Conservation (phyloP, 1,140 invertebrate species). For the Coptotermes formosanus region DNA sequence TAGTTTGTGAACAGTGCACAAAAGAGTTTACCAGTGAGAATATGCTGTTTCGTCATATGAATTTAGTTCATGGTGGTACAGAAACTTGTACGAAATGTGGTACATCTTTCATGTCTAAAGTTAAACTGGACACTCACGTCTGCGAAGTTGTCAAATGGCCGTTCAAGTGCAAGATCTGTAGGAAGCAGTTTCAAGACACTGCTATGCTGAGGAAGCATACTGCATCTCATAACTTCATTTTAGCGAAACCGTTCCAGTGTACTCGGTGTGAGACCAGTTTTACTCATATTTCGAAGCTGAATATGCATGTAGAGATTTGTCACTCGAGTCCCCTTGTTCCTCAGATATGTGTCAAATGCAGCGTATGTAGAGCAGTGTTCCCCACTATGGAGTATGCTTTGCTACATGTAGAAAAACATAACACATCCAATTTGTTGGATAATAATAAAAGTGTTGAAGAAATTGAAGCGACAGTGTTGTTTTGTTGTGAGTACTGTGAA, state of each 20-base stretch:
- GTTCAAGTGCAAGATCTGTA: slow-evolving; percentile 5
- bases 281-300: background rate
- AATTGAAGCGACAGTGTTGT: slow-evolving; percentile 41
- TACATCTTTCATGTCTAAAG: background rate
- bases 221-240: background rate
- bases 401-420: background rate
- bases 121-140: background rate
- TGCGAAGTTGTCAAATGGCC: background rate
- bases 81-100: background rate
- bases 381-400: background rate
- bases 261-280: background rate
- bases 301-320: background rate
- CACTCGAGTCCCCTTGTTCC: background rate
- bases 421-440: background rate
- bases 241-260: slow-evolving; percentile 21
- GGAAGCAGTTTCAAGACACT: background rate
- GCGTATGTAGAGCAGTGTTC: slow-evolving; percentile 4
- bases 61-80: background rate
- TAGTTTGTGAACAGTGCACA: background rate
- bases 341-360: slow-evolving; percentile 17
- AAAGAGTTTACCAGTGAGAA: background rate
- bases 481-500: slow-evolving; percentile 61
- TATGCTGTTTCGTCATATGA: slow-evolving; percentile 4
- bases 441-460: background rate
- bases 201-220: background rate